Evolutionary conservation across 2,888 invertebrate species (phyloP).

Genomic region (Rotaria socialis): DNA sequence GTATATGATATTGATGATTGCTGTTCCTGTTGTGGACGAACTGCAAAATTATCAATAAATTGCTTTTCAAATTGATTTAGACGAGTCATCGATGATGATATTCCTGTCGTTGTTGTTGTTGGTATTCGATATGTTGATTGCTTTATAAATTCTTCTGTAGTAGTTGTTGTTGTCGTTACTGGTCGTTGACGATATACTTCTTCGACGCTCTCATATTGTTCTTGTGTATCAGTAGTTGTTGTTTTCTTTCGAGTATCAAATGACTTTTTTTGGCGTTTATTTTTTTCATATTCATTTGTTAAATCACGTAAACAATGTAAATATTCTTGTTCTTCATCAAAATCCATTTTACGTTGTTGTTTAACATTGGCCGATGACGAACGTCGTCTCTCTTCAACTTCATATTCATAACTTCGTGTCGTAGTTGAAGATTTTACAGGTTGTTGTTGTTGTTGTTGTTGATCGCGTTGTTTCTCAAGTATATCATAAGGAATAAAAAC

Average conservation of each 20-base stretch:
- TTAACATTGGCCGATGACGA: background rate
- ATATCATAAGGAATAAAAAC: conserved; percentile 11
- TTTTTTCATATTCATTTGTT: background rate
- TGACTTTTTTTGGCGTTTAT: background rate
- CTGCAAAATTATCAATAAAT: conserved; percentile 3
- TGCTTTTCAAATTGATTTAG: background rate
- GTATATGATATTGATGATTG: background rate
- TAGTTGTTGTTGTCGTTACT: background rate
- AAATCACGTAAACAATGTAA: background rate
- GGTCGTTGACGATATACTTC: background rate
- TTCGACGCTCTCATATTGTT: background rate
- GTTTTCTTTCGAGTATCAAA: background rate
- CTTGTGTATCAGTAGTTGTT: background rate
- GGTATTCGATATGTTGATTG: conserved; percentile 4
- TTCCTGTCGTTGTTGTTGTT: background rate
- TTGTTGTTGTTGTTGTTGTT: background rate
- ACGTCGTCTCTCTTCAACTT: background rate
- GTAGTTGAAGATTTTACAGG: background rate
- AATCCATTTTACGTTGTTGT: background rate
- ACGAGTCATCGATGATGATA: background rate
- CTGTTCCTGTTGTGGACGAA: background rate
- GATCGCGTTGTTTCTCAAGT: background rate
- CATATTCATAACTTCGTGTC: conserved; percentile 32
- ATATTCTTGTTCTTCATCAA: background rate
- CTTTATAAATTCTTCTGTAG: background rate